Evolutionary conservation across 2,888 invertebrate species (phyloP), one percentile per base, ranked within the genome.

Genomic region (Nowickia ferox): DNA sequence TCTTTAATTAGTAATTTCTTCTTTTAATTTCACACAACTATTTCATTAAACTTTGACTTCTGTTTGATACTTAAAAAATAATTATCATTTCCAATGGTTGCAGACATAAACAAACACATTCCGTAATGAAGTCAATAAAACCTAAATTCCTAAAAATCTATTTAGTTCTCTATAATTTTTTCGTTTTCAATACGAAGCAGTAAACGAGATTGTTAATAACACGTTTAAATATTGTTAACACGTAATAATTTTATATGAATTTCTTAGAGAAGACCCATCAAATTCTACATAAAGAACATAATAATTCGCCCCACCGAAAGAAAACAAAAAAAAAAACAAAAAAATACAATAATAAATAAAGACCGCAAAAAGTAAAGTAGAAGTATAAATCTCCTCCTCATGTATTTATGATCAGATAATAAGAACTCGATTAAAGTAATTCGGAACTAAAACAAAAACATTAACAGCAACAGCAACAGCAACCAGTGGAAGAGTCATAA

Each of bases 341-440:
- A 30, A 30, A 30, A 30, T 30, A 30, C 30, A 30, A 30, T 30
- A 30, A 30, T 30, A 30, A 48, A 59, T n/a, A 1, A 48, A 65
- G 15, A 72, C 51, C 13, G 57, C 19, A 30, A 40, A 44, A 42
- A 83, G 48, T n/a, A 1, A 48, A 71, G 46, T 55, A 19, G 1
- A 48, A 71, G 46, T 55, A 55, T 38, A 69, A 51, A 82, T 81
- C 63, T 69, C 46, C 63, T 69, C 46, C 46, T 61, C 78, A 82
- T 76, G 83, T 86, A 66, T 80, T 79, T 83, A 76, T 83, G 72
- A 86, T 86, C 83, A 76, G 86, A 86, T 86, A 86, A 71, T 66
- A 75, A 53, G 40, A 86, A 68, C 82, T 69, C 65, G 79, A 86
- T 72, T 83, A 59, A 79, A 79, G 66, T 79, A 86, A 76, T 86